phyloP scores from a whole-genome alignment of 1,140 invertebrate species.

The Mya arenaria region DNA sequence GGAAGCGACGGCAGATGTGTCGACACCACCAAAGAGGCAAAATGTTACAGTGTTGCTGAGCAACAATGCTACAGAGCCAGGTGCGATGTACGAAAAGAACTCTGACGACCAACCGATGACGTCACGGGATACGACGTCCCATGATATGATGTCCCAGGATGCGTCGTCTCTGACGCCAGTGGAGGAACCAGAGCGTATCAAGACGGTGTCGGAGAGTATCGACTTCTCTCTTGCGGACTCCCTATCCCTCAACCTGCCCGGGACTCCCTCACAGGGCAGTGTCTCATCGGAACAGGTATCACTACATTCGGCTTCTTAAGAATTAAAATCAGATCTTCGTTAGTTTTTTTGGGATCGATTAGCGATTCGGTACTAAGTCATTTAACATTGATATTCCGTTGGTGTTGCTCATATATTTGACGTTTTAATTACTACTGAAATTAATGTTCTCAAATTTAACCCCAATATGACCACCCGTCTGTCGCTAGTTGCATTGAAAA shows the following conservation, averaged over 20 bases:
- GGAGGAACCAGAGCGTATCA: slow-evolving; percentile 34
- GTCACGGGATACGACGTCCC: neutral
- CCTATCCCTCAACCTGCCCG: slow-evolving; percentile 49
- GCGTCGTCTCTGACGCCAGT: slow-evolving; percentile 5
- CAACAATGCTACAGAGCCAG: neutral
- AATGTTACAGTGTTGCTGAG: slow-evolving; percentile 11
- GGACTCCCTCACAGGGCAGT: slow-evolving; percentile 52
- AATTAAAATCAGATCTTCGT: neutral
- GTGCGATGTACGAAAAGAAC: neutral
- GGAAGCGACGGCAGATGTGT: slow-evolving; percentile 3
- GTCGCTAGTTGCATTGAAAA: neutral
- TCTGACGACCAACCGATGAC: neutral
- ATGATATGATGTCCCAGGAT: too few relatives aligned
- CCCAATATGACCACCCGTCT: neutral
- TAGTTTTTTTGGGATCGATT: neutral
- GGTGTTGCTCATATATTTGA: neutral
- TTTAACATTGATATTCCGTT: neutral
- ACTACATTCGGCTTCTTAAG: neutral
- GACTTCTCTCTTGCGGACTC: slow-evolving; percentile 48
- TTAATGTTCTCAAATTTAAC: neutral
- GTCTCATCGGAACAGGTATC: slow-evolving; percentile 2
- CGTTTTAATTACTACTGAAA: neutral
- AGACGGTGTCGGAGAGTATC: slow-evolving; percentile 62
- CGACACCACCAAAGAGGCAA: neutral
- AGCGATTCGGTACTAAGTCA: neutral